Conservation (phyloP, 2,797 vertebrate species). For the Cottoperca gobio region DNA sequence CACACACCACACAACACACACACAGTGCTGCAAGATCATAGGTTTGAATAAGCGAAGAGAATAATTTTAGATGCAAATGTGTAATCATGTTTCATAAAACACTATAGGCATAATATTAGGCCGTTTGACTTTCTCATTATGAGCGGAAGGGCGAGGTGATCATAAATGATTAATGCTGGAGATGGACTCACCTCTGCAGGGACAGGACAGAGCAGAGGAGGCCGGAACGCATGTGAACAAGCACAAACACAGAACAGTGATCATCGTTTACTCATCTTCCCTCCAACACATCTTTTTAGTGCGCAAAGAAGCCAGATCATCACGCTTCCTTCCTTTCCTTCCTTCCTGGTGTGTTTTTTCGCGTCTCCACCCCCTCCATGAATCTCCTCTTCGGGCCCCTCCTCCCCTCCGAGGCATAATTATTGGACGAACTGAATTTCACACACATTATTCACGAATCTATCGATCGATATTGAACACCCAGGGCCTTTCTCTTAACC, state of each 20-base stretch:
- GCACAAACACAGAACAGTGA: conserved; percentile 39
- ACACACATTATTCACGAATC: conserved; percentile 88
- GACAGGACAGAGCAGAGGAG: conserved; percentile 14
- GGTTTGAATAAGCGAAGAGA: conserved; percentile 2
- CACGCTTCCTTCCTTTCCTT: conserved; percentile 24
- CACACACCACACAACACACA: no score
- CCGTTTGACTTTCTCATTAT: conserved; percentile 77
- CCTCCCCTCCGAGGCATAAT: conserved; percentile 75
- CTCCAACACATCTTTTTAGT: background rate
- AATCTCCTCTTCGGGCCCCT: conserved; percentile 47
- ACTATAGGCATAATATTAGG: conserved; percentile 55
- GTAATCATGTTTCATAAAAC: conserved; percentile 58
- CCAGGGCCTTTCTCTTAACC: conserved; percentile 80
- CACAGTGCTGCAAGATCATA: conserved; percentile 5
- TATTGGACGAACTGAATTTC: conserved; percentile 86
- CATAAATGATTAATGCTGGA: conserved; percentile 76
- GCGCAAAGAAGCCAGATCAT: conserved; percentile 38
- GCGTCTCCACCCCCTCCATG: conserved; percentile 48
- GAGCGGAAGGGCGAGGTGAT: conserved; percentile 74
- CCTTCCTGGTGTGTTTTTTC: conserved; percentile 34
- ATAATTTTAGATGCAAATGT: conserved; percentile 42
- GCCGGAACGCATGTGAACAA: conserved; percentile 28
- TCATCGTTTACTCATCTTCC: conserved; percentile 32
- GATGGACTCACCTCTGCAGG: conserved; percentile 61
- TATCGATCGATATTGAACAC: conserved; percentile 85